These are phyloP conservation scores for Lydus trimaculatus DNA, from an alignment of 2,888 invertebrate species.

Conservation along the genomic window DNA sequence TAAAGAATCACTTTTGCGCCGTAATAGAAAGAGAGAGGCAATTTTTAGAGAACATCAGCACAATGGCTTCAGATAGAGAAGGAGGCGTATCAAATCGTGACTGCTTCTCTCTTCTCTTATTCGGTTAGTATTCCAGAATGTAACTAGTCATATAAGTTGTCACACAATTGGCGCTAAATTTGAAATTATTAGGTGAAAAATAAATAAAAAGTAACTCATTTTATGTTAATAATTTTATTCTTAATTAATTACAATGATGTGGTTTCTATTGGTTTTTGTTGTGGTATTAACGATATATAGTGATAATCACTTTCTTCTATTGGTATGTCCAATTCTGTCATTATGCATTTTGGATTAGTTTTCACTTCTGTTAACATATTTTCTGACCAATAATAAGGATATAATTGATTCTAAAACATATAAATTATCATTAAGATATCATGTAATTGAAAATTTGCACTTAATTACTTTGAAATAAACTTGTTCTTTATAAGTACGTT, in stretches of 20 bases:
- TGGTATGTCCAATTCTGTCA: conserved; percentile 32
- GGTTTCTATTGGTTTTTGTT: conserved; percentile 38
- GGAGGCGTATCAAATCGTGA: too few species aligned
- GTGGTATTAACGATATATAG: conserved; percentile 49
- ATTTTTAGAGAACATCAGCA: too few species aligned
- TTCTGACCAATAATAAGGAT: conserved; percentile 44
- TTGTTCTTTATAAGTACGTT: conserved; percentile 38
- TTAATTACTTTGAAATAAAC: conserved; percentile 42
- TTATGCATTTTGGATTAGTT: conserved; percentile 25
- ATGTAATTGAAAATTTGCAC: background rate
- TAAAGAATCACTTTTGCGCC: too few species aligned
- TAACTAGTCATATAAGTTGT: too few species aligned
- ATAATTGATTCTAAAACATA: conserved; percentile 38
- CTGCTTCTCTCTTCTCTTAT: too few species aligned
- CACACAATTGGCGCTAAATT: background rate
- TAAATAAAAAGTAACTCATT: background rate
- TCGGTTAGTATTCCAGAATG: too few species aligned
- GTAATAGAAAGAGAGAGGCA: too few species aligned
- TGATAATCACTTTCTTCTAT: conserved; percentile 34
- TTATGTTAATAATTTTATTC: background rate
- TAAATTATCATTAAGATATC: conserved; percentile 12
- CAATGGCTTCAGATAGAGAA: too few species aligned
- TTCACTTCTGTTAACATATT: conserved; percentile 43
- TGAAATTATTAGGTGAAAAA: background rate
- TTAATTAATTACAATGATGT: conserved; percentile 18